Evolutionary conservation across 2,888 invertebrate species (phyloP).

Genomic region (Furcula furcula): DNA sequence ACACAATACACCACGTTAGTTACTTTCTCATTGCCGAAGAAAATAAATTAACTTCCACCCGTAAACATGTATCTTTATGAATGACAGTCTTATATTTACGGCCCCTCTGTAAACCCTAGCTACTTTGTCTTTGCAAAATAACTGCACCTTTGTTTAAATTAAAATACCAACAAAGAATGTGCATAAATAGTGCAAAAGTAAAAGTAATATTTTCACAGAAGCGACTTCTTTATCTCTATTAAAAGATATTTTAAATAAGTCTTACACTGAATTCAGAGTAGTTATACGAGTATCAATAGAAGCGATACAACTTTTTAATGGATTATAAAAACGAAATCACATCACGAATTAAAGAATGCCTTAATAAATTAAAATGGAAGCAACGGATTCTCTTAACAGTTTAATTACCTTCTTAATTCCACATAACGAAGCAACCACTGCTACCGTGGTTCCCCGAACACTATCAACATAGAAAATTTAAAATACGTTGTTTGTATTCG

Average conservation of each 20-base stretch:
- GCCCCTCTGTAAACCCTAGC: conserved; percentile 26
- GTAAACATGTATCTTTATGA: conserved; percentile 64
- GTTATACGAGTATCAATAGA: too few relatives aligned
- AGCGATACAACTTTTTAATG: too few relatives aligned
- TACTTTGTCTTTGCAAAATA: conserved; percentile 30
- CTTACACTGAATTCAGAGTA: too few relatives aligned
- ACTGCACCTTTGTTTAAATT: background rate
- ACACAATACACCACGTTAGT: conserved; percentile 29
- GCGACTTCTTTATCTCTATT: too few relatives aligned
- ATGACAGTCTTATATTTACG: conserved; percentile 53
- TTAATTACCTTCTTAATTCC: conserved; percentile 65
- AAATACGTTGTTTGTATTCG: conserved; percentile 45
- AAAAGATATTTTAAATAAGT: too few relatives aligned
- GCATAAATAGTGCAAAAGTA: background rate
- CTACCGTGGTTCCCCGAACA: conserved; percentile 56
- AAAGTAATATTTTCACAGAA: too few relatives aligned
- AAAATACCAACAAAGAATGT: conserved; percentile 18
- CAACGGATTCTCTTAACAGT: conserved; percentile 44
- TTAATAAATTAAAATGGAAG: conserved; percentile 35
- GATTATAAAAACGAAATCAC: too few relatives aligned
- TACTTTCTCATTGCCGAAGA: conserved; percentile 14
- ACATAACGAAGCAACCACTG: conserved; percentile 47
- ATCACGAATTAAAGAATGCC: background rate
- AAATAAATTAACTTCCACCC: conserved; percentile 64
- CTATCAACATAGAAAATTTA: conserved; percentile 33